Base-by-base conservation (phyloP, 2,797 vertebrate species). In the Lerista edwardsae region DNA sequence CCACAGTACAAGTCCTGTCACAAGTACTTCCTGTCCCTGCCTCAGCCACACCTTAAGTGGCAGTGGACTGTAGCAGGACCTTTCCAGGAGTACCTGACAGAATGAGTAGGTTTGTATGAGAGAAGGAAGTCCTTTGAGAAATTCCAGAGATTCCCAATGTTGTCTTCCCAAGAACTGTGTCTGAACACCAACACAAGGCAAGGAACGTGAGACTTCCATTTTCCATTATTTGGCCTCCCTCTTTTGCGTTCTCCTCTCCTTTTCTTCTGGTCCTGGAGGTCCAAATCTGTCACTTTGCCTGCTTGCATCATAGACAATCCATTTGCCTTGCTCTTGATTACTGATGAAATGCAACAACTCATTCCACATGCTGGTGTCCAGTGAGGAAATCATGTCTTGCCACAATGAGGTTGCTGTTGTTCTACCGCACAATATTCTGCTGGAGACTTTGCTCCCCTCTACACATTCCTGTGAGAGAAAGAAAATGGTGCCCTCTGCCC, bases 321-420 rank as follows among this genome's bases (percentile, higher is more conserved):
- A 7, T 75, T 80, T 21, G 82, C 27, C 62, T 80, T 69, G 21
- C 34, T 25, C 41, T 62, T 55, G 31, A 39, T 71, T 27, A 76
- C 41, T 55, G 65, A 76, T 84, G 71, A 84, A 76, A 76, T 57
- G 55, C 11, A 83, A 74, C 39, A 44, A 74, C 39, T 61, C 51
- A 83, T n/a, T 61, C 72, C 23, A 11, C 9, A 44, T 36, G 47
- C 51, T 62, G 39, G n/a, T 61, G 64, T 21, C 72, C 8, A 29
- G 78, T 41, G 68, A 80, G 72, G 27, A 55, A 80, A 84, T 62
- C 10, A 9, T 71, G 31, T 31, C 64, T 39, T 19, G 51, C 41
- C 31, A 82, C 69, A 88, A 73, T 59, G 47, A 34, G 57, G 72
- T 9, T 61, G 61, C 68, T 80, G 68, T 55, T 64, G 41, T 25